phyloP scores from a whole-genome alignment of 2,113 vertebrate genomes.

The Macrotis lagotis region DNA sequence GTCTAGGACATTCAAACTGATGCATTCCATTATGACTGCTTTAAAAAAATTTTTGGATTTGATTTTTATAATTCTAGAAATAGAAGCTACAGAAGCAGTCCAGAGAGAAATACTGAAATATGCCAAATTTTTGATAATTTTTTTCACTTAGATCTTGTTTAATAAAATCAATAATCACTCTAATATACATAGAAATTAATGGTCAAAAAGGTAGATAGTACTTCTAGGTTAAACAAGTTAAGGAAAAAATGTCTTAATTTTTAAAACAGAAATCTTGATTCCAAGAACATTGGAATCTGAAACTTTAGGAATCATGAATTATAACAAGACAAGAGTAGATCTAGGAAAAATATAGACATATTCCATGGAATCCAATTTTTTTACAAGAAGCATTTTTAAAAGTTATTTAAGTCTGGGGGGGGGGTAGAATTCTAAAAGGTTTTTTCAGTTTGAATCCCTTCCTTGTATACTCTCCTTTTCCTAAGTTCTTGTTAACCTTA shows the following conservation, averaged over 20 bases:
- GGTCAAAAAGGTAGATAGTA: background rate
- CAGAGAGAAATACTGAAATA: background rate
- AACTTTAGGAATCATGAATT: background rate
- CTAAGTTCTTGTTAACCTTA: background rate
- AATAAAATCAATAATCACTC: background rate
- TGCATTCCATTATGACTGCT: background rate
- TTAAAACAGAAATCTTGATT: background rate
- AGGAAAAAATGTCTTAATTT: background rate
- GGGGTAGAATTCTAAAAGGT: background rate
- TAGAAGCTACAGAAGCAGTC: background rate
- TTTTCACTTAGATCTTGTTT: background rate
- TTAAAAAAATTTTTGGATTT: background rate
- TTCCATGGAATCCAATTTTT: background rate
- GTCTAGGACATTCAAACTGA: background rate
- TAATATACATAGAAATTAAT: background rate
- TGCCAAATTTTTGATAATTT: background rate
- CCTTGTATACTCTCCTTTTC: background rate
- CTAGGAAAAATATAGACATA: background rate
- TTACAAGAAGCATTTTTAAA: background rate
- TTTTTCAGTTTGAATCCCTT: background rate
- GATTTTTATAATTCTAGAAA: background rate
- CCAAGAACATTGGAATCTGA: background rate
- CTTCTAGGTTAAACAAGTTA: background rate
- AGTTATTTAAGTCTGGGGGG: background rate
- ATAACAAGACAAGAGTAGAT: background rate